Evolutionary conservation across 1,140 invertebrate genomes (phyloP).

Genomic region (Cataglyphis hispanica): DNA sequence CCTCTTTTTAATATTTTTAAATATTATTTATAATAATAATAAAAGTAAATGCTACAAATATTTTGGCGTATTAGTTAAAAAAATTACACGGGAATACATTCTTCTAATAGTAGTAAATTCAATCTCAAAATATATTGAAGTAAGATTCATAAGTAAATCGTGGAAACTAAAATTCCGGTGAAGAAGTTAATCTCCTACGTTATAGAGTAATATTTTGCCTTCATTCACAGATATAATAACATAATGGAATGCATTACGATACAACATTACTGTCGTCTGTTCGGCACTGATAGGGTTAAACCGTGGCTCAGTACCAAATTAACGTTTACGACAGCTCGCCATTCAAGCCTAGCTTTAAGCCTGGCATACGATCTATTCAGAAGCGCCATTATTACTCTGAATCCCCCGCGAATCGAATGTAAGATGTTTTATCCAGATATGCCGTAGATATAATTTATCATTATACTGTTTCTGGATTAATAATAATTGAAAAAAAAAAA

Average conservation of each 20-base stretch:
- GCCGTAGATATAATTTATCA: constrained; percentile 28
- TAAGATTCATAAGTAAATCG: constrained; percentile 41
- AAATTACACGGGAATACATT: neutral
- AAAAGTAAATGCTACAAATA: neutral
- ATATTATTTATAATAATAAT: neutral
- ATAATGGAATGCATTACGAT: constrained; percentile 72
- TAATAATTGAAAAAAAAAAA: neutral
- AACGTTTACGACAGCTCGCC: constrained; percentile 73
- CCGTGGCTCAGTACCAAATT: constrained; percentile 76
- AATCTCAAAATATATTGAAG: constrained; percentile 12
- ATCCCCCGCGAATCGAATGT: constrained; percentile 29
- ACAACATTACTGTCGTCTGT: constrained; percentile 74
- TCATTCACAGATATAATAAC: constrained; percentile 35
- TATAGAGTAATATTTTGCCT: constrained; percentile 42
- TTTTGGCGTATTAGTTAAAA: neutral
- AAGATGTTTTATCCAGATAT: constrained; percentile 14
- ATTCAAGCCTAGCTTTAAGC: constrained; percentile 72
- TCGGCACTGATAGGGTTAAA: constrained; percentile 74
- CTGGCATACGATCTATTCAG: constrained; percentile 29
- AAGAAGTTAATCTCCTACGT: constrained; percentile 28
- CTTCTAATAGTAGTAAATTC: neutral
- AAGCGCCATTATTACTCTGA: constrained; percentile 24
- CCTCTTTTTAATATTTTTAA: neutral
- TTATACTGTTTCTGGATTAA: neutral
- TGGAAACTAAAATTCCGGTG: constrained; percentile 20